Conservation (phyloP, 2,797 vertebrate genomes). For the Balearica regulorum region DNA sequence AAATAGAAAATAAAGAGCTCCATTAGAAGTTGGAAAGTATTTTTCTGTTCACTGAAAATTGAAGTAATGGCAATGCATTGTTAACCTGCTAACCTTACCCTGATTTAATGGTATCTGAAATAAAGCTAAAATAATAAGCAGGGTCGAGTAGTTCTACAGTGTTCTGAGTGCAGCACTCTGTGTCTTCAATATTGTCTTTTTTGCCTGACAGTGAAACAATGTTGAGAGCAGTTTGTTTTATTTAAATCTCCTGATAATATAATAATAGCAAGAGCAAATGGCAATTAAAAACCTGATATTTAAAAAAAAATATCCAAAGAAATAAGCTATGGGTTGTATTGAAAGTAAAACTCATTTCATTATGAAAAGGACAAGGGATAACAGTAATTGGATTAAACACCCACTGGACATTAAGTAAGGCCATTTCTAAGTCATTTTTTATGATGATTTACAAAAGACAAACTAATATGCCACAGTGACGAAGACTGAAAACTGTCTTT, state of each 20-base stretch:
- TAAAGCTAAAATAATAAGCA: background rate
- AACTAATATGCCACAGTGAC: background rate
- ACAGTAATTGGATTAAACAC: constrained; percentile 4
- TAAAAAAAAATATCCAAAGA: background rate
- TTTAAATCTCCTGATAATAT: background rate
- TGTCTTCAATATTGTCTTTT: constrained; percentile 15
- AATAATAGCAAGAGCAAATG: background rate
- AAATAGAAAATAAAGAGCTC: background rate
- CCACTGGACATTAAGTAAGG: background rate
- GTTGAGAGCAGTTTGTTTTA: background rate
- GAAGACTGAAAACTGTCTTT: background rate
- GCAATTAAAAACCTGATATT: background rate
- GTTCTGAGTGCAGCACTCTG: background rate
- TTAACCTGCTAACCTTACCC: background rate
- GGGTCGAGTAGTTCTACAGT: background rate
- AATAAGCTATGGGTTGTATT: background rate
- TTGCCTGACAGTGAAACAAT: background rate
- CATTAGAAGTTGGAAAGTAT: background rate
- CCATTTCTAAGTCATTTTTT: background rate
- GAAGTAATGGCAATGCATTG: background rate
- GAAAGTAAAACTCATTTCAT: background rate
- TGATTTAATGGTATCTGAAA: background rate
- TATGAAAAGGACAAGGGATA: background rate
- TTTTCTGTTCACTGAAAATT: background rate
- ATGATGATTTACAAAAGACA: background rate